Base-by-base conservation (phyloP, 1,140 invertebrate species). In the Zaprionus capensis region DNA sequence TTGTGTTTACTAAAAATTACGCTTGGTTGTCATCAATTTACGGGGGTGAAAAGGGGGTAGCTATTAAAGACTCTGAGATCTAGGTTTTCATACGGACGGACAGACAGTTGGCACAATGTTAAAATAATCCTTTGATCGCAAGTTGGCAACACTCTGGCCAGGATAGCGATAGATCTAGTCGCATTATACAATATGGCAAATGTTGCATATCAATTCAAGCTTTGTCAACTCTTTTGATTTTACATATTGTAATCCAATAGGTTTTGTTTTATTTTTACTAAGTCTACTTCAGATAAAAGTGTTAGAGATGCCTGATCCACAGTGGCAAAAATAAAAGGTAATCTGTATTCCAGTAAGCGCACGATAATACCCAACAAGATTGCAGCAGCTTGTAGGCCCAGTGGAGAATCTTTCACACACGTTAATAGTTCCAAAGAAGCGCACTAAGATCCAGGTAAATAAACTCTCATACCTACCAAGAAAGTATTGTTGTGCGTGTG, bases 341-440 rank as follows among this genome's bases (percentile, higher is more conserved):
- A 66, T 66, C 53, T 66, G 46, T 24, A 55, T 38, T 55, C 63
- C 38, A 36, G 34, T 56, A 14, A 14, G 9, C 17, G 20, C 20
- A 62, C 15, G 28, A 57, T 64, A 71, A 64, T 28, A 55, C 57
- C 3, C 20, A 26, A 9, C 15, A 17, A 62, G 34, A 38, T 55
- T 55, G 49, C 34, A 14, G 24, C 15, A 61, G 58, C 38, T 46
- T 38, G 66, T 41, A 28, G 20, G 49, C 15, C 12, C 14, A 31
- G 24, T 15, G 24, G 22, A 56, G 17, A 17, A 17, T 15, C 11
- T 20, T 17, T 24, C 5, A 22, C 58, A 49, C n/a, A 36, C 69
- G 51, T 66, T 72, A 38, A 71, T 72, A 51, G 70, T 72, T 72
- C 70, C 20, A 49, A n/a, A 57, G 53, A 66, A 71, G 28, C 26